Evolutionary conservation across 2,888 invertebrate genomes (phyloP), one percentile per base, ranked within the genome.

Genomic region (Diachrysia chrysitis): DNA sequence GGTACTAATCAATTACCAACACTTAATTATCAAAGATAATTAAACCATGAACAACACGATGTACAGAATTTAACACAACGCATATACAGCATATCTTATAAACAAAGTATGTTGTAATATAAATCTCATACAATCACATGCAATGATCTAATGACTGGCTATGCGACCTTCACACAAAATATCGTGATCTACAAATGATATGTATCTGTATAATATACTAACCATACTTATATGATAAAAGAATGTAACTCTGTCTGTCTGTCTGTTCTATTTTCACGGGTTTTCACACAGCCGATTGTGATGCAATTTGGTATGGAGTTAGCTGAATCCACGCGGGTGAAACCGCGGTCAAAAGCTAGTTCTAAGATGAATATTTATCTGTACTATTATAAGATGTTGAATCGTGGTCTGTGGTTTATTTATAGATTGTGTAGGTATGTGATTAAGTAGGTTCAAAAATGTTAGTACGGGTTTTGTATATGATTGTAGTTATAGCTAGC

Each of bases 41-140:
- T 17, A 46, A 46, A 17, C 48, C 5, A 37, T n/a, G n/a, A 59
- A 63, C 57, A 53, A 61, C 77, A 73, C 74, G 57, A 53, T 21
- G 37, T 42, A 46, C 29, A 71, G 10, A 19, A 51, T 71, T 61
- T 32, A 29, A 59, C 46, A 63, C n/a, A 78, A 63, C 78, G 56
- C 78, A 69, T 78, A 63, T 57, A 58, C 19, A 59, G 57, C 9
- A 62, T 62, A 42, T 69, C 29, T 63, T 25, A 68, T 61, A 67
- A 56, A 63, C 51, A 63, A 58, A 78, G 46, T 37, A 74, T 78
- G 60, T 61, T 23, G 73, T 67, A 77, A 74, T 16, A 37, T n/a
- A n/a, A 59, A 77, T 77, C 51, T 72, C 46, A n/a, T 56, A 12
- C 61, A 73, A 72, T 76, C 77, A 53, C 66, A 66, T 53, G 57